Evolutionary conservation across 2,113 vertebrate genomes (phyloP).

Genomic region (Phyllostomus hastatus): DNA sequence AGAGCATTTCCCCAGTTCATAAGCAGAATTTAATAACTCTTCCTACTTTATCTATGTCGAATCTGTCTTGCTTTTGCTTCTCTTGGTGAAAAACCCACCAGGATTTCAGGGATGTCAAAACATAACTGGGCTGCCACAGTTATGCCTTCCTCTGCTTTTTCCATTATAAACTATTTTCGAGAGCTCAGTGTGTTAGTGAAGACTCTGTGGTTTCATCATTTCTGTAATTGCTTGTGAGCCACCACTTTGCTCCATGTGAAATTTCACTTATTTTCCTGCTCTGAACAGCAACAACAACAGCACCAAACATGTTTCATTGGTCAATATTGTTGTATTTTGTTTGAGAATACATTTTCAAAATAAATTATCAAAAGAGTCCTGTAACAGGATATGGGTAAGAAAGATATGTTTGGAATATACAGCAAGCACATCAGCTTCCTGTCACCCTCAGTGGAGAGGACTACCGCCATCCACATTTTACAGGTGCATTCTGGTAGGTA

Average conservation of each 20-base stretch:
- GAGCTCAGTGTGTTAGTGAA: not conserved
- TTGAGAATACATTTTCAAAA: not conserved
- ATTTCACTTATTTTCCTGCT: not conserved
- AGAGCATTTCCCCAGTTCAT: not conserved
- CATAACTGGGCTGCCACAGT: rapidly evolving
- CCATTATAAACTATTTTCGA: not conserved
- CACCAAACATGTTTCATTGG: not conserved
- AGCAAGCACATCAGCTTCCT: rapidly evolving
- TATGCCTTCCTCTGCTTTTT: not conserved
- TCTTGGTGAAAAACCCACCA: rapidly evolving
- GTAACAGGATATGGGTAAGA: rapidly evolving
- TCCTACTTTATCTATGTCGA: rapidly evolving
- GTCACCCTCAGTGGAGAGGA: not conserved
- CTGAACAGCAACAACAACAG: not conserved
- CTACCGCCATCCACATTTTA: not conserved
- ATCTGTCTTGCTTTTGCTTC: not conserved
- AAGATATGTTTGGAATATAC: rapidly evolving
- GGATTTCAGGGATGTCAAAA: rapidly evolving
- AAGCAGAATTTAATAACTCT: not conserved
- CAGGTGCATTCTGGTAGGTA: not conserved
- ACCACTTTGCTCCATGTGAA: not conserved
- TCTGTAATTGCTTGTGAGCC: not conserved
- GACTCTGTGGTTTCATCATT: slow-evolving; percentile 10
- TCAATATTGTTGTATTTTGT: not conserved
- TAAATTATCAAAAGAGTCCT: not conserved